Percentiles rank a stretch among this genome's conserved stretches.
Conservation (phyloP, 2,797 vertebrate species). For the Argyrosomus regius region DNA sequence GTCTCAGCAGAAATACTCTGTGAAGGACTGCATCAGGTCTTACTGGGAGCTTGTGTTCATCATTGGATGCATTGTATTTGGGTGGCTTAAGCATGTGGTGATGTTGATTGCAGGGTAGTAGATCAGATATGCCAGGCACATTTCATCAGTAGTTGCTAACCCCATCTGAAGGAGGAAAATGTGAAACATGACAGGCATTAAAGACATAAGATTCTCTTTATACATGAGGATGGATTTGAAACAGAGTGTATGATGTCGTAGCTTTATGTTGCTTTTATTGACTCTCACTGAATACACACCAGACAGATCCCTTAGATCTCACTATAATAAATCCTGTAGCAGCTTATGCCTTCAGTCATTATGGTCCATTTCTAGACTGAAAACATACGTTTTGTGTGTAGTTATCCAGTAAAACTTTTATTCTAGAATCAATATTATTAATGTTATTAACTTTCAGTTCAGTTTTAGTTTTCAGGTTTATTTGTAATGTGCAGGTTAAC, state of each 20-base stretch:
- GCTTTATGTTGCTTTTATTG: too few relatives aligned
- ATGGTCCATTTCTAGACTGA: too few relatives aligned
- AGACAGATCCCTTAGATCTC: too few relatives aligned
- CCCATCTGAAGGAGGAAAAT: slow-evolving; percentile 72
- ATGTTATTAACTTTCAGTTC: too few relatives aligned
- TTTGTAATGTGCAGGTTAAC: too few relatives aligned
- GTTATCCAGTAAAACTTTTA: too few relatives aligned
- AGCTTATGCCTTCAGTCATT: too few relatives aligned
- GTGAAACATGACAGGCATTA: neutral
- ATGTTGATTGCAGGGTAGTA: slow-evolving; percentile 81
- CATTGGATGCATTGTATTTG: slow-evolving; percentile 34
- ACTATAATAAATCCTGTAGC: too few relatives aligned
- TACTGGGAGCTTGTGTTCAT: slow-evolving; percentile 47
- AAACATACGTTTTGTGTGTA: too few relatives aligned
- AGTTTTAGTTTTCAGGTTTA: too few relatives aligned
- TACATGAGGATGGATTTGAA: neutral
- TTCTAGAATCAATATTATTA: too few relatives aligned
- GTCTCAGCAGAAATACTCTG: neutral
- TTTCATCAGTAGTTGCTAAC: slow-evolving; percentile 76
- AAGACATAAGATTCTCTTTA: neutral
- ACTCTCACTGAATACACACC: too few relatives aligned
- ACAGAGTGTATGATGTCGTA: neutral
- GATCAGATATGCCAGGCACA: slow-evolving; percentile 84
- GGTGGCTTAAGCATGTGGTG: slow-evolving; percentile 71
- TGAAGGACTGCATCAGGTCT: slow-evolving; percentile 12